Conservation (phyloP, 2,113 vertebrate genomes). For the Rallus limicola region DNA sequence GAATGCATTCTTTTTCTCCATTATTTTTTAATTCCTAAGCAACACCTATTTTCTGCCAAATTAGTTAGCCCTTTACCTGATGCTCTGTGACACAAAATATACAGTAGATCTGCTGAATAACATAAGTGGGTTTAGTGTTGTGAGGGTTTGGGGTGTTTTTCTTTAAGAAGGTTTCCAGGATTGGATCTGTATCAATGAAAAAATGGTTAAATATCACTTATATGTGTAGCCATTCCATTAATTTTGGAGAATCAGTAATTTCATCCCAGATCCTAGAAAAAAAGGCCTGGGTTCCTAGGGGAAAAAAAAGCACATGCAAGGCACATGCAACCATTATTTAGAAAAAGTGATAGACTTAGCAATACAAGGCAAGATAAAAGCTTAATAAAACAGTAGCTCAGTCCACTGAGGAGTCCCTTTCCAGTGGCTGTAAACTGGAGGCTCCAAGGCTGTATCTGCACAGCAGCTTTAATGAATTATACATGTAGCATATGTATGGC, state of each 20-base stretch:
- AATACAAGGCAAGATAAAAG: background rate
- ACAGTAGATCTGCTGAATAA: background rate
- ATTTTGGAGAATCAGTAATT: background rate
- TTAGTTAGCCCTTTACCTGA: background rate
- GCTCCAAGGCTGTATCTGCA: background rate
- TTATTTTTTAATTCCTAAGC: background rate
- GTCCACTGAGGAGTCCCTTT: background rate
- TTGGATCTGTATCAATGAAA: background rate
- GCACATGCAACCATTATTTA: background rate
- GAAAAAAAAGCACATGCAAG: background rate
- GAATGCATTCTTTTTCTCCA: background rate
- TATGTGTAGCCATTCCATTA: background rate
- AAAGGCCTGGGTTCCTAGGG: background rate
- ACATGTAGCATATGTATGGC: background rate
- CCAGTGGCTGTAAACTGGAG: background rate
- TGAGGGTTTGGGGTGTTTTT: background rate
- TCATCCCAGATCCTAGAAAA: background rate
- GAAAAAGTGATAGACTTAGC: background rate
- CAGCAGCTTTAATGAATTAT: background rate
- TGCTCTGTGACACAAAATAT: background rate
- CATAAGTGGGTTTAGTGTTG: background rate
- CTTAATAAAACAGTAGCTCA: background rate
- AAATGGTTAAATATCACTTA: background rate
- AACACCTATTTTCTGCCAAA: background rate
- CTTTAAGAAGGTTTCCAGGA: background rate